Evolutionary conservation across 2,113 vertebrate species (phyloP).

Genomic region (Arothron firmamentum): DNA sequence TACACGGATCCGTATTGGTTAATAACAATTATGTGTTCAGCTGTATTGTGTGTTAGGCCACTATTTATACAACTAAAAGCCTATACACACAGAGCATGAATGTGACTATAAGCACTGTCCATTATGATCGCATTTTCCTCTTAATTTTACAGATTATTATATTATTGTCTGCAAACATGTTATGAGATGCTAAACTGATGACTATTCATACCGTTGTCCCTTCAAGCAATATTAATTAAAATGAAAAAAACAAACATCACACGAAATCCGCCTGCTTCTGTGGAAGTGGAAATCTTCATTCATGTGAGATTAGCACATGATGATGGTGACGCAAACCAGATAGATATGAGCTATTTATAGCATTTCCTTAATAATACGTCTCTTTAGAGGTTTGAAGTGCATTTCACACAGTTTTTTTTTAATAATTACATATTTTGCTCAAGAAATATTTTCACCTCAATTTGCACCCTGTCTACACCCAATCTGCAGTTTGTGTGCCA

Average conservation of each 20-base stretch:
- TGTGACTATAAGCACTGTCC: neutral
- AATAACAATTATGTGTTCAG: slow-evolving; percentile 44
- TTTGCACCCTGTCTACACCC: slow-evolving; percentile 4
- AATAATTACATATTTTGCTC: neutral
- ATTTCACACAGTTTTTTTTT: neutral
- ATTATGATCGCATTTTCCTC: neutral
- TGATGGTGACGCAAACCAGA: neutral
- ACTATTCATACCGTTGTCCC: neutral
- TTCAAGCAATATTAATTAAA: neutral
- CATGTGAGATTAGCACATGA: neutral
- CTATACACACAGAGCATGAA: too few relatives aligned
- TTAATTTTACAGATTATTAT: neutral
- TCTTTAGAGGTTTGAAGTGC: neutral
- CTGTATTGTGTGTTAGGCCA: slow-evolving; percentile 9
- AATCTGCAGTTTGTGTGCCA: slow-evolving; percentile 5
- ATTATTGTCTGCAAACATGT: neutral
- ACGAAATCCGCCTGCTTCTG: too few relatives aligned
- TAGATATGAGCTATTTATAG: neutral
- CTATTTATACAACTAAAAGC: slow-evolving; percentile 1
- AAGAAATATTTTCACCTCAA: too few relatives aligned
- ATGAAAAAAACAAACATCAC: neutral
- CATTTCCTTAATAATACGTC: neutral
- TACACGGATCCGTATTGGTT: slow-evolving; percentile 41
- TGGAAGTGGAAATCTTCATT: neutral
- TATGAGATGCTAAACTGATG: neutral